phyloP scores from a whole-genome alignment of 2,113 vertebrate genomes.

The Pycnonotus jocosus region DNA sequence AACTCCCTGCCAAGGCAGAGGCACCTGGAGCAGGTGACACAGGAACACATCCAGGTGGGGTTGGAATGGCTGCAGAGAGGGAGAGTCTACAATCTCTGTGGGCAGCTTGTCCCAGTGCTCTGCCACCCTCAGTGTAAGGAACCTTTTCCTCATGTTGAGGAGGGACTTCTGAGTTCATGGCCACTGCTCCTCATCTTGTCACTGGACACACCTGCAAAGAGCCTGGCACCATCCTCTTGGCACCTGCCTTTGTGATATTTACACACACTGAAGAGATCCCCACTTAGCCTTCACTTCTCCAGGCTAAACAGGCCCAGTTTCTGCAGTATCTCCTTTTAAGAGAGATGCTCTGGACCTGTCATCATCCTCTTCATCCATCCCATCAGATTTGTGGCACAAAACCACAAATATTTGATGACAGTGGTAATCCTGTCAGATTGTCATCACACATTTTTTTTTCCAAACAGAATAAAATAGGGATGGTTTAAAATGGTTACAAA shows the following conservation, averaged over 20 bases:
- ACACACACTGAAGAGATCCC: neutral
- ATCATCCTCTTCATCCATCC: neutral
- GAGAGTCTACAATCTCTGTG: fast-evolving
- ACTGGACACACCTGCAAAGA: neutral
- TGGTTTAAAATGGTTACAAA: neutral
- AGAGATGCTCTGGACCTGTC: neutral
- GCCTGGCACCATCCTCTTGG: neutral
- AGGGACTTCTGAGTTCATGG: neutral
- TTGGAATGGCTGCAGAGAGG: neutral
- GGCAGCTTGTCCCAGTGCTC: neutral
- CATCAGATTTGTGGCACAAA: neutral
- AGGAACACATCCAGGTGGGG: fast-evolving
- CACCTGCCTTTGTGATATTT: neutral
- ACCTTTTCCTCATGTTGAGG: fast-evolving
- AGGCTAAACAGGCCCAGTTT: neutral
- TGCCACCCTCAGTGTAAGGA: neutral
- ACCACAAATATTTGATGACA: neutral
- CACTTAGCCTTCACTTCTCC: neutral
- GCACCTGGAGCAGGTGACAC: neutral
- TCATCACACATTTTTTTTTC: neutral
- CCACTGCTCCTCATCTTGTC: neutral
- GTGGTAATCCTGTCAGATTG: neutral
- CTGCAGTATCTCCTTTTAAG: neutral
- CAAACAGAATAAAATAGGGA: neutral
- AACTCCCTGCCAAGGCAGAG: neutral